Evolutionary conservation across 1,140 invertebrate species (phyloP).

Genomic region (Goniozus legneri): DNA sequence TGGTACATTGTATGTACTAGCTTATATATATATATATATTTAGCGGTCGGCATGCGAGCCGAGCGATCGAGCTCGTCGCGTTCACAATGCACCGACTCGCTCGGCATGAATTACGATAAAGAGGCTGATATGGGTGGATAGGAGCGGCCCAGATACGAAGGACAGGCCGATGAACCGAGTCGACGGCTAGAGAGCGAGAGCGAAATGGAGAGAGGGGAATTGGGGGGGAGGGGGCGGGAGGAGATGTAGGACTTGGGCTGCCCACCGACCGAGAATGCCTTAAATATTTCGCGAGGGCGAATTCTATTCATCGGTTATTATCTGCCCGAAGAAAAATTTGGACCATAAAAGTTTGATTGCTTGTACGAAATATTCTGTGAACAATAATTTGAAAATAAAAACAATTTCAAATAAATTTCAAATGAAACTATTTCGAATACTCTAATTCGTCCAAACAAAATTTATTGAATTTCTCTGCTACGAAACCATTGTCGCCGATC

Average conservation of each 20-base stretch:
- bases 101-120: slow-evolving; percentile 37
- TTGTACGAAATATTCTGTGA: background rate
- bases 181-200: slow-evolving; percentile 22
- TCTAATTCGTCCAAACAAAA: too few relatives aligned
- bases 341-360: background rate
- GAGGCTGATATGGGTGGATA: slow-evolving; percentile 31
- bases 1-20: background rate
- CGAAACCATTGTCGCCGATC: too few relatives aligned
- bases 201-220: too few relatives aligned
- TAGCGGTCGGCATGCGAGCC: background rate
- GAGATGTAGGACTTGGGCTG: too few relatives aligned
- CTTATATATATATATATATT: background rate
- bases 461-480: too few relatives aligned
- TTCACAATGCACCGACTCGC: slow-evolving; percentile 23
- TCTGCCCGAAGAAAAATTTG: slow-evolving; percentile 6
- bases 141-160: slow-evolving; percentile 36
- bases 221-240: too few relatives aligned
- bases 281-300: too few relatives aligned
- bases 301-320: slow-evolving; percentile 12
- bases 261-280: too few relatives aligned
- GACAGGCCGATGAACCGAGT: slow-evolving; percentile 33
- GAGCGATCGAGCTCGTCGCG: slow-evolving; percentile 7
- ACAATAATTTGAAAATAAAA: too few relatives aligned
- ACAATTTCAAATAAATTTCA: too few relatives aligned
- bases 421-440: too few relatives aligned